phyloP scores from a whole-genome alignment of 1,140 invertebrate species.

The Polypedilum vanderplanki region DNA sequence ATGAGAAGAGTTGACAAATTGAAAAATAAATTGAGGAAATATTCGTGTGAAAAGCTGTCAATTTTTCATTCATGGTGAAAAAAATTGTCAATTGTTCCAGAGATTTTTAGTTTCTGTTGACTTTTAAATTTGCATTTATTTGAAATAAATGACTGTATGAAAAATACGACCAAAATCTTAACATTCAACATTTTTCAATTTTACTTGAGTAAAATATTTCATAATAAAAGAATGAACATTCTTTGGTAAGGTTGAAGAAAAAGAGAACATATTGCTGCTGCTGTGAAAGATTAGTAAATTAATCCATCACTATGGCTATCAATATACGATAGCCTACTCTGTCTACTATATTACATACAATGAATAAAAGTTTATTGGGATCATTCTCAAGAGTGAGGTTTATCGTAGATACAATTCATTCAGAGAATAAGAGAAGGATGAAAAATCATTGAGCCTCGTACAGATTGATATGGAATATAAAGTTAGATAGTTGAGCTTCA shows the following conservation, averaged over 20 bases:
- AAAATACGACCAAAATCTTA: too few species aligned
- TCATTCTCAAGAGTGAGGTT: too few species aligned
- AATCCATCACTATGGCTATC: slow-evolving; percentile 24
- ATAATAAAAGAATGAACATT: too few species aligned
- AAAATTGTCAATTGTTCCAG: slow-evolving; percentile 26
- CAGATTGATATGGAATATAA: not conserved
- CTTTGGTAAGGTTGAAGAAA: too few species aligned
- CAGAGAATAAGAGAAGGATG: not conserved
- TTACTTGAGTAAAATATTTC: too few species aligned
- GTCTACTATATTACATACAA: not conserved
- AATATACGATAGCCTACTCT: not conserved
- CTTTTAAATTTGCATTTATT: too few species aligned
- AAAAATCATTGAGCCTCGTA: not conserved
- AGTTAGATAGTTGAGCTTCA: not conserved
- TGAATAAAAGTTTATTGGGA: too few species aligned
- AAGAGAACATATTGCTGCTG: too few species aligned
- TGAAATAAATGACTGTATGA: too few species aligned
- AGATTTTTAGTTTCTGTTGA: not conserved
- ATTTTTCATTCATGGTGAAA: slow-evolving; percentile 6
- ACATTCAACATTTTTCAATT: too few species aligned
- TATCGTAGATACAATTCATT: too few species aligned
- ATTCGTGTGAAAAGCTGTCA: not conserved
- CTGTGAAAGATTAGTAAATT: slow-evolving; percentile 22
- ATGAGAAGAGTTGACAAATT: slow-evolving; percentile 1
- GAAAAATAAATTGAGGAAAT: slow-evolving; percentile 21